A percentile compares a stretch with the other conserved stretches of the same genome.
phyloP scores from a whole-genome alignment of 2,797 vertebrate genomes.

The Spondyliosoma cantharus region DNA sequence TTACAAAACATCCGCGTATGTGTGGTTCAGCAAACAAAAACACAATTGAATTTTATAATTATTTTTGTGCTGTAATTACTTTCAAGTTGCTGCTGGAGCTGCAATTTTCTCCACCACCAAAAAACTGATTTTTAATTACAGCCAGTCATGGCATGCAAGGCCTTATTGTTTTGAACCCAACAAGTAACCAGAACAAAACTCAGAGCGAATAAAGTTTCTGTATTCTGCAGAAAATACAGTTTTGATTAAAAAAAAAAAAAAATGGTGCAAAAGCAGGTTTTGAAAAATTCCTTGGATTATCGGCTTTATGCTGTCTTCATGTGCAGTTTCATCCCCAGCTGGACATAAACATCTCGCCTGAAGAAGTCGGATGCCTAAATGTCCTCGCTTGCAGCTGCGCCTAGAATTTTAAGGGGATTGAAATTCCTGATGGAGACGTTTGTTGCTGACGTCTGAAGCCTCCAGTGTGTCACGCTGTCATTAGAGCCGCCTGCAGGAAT shows the following conservation, averaged over 20 bases:
- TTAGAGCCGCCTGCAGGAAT: constrained; percentile 40
- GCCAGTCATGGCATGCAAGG: neutral
- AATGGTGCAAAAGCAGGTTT: neutral
- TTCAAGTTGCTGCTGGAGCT: neutral
- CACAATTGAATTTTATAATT: neutral
- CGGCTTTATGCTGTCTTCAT: neutral
- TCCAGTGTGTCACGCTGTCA: neutral
- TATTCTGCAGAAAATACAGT: neutral
- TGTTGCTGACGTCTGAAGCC: neutral
- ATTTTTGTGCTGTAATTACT: neutral
- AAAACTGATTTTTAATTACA: neutral
- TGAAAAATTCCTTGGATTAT: neutral
- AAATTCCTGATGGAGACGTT: neutral
- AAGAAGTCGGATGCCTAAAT: neutral
- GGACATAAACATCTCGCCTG: neutral
- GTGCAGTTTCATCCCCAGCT: neutral
- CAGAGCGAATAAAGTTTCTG: neutral
- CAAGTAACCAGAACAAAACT: neutral
- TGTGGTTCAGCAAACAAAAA: neutral
- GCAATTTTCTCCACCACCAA: neutral
- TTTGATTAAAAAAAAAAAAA: no score
- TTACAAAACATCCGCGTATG: no score
- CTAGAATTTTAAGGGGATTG: neutral
- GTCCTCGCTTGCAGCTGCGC: neutral
- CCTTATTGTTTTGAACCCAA: no score